These are phyloP conservation scores for Pseudomyrmex pallidus DNA, from an alignment of 1,140 invertebrate genomes.

Conservation along the genomic window DNA sequence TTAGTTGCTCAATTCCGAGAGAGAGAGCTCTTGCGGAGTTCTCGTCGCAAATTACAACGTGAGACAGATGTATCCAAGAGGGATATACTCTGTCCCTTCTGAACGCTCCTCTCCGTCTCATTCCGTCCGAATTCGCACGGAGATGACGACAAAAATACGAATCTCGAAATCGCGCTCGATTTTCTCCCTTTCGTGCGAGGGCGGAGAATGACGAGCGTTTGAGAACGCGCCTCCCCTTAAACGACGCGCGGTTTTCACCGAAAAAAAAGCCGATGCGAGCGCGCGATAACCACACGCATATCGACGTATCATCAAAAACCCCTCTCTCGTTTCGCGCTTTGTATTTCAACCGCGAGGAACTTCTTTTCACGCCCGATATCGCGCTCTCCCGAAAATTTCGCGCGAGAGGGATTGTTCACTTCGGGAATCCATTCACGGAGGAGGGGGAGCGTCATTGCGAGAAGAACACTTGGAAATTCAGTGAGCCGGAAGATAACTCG, in stretches of 20 bases:
- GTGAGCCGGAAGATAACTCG: neutral
- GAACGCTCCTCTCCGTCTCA: neutral
- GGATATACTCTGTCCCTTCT: neutral
- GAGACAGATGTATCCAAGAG: neutral
- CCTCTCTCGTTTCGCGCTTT: neutral
- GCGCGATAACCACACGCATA: conserved; percentile 3
- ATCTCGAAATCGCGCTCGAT: conserved; percentile 6
- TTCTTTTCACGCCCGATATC: neutral
- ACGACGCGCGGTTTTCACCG: neutral
- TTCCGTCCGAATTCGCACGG: neutral
- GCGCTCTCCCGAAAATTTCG: neutral
- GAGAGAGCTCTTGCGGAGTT: neutral
- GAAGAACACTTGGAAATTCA: neutral
- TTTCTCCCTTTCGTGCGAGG: neutral
- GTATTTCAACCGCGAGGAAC: neutral
- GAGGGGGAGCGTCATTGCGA: neutral
- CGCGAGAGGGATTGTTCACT: neutral
- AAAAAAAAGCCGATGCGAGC: neutral
- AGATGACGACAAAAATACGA: neutral
- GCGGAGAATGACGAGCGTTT: neutral
- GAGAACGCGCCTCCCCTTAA: neutral
- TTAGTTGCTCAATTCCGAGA: neutral
- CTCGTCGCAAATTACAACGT: neutral
- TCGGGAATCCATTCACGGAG: conserved; percentile 2
- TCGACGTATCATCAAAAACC: neutral